These are phyloP conservation scores for Ibidorhyncha struthersii DNA, from an alignment of 2,113 vertebrate species.

Conservation along the genomic window DNA sequence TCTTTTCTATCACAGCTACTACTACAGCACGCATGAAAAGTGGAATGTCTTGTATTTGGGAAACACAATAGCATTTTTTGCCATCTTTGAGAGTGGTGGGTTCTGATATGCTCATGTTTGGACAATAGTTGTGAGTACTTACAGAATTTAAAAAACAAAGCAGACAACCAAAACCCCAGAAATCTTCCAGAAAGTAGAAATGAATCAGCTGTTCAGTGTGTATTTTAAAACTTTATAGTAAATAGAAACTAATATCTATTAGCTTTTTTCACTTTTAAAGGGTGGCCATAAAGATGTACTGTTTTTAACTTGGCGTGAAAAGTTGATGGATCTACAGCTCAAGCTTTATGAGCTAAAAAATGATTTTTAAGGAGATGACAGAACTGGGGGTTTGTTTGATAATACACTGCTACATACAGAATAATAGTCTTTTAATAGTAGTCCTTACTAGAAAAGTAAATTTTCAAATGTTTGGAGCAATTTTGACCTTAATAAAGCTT, in stretches of 20 bases:
- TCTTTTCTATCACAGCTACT: no score
- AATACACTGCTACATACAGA: not conserved
- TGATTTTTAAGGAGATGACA: not conserved
- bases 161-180: not conserved
- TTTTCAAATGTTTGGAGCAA: not conserved
- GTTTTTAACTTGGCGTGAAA: not conserved
- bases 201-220: not conserved
- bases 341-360: not conserved
- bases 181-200: not conserved
- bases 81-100: not conserved
- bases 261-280: not conserved
- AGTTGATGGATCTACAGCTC: not conserved
- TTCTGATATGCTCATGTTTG: not conserved
- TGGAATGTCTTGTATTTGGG: no score
- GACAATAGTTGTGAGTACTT: not conserved
- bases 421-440: not conserved
- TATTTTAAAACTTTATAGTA: not conserved
- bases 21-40: no score
- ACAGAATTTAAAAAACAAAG: not conserved
- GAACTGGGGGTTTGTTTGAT: fast-evolving
- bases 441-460: not conserved
- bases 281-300: not conserved
- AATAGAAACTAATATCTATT: not conserved
- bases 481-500: not conserved
- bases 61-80: not conserved